Evolutionary conservation across 92 coral and sea anemone species (phyloP).

Genomic region (Siderastrea siderea): DNA sequence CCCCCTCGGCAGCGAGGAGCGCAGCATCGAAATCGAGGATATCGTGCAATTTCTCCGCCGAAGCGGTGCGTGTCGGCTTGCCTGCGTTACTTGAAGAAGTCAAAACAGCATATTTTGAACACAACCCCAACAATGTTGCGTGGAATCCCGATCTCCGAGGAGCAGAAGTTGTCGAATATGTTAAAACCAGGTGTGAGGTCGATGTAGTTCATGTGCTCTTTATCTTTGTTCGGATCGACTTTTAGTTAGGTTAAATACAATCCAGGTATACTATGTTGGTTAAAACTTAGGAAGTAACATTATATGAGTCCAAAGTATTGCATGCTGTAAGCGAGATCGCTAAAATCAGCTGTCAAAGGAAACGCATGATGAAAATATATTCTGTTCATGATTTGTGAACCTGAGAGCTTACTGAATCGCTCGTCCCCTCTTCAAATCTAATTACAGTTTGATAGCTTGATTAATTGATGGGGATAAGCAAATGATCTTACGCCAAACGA

Average conservation of each 20-base stretch:
- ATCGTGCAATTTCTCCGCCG: constrained; percentile 77
- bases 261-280: neutral
- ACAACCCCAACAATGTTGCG: constrained; percentile 67
- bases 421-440: neutral
- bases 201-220: constrained; percentile 7
- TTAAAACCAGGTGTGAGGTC: constrained; percentile 30
- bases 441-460: neutral
- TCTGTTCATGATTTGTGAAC: neutral
- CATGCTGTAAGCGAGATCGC: neutral
- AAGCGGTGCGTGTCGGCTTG: constrained; percentile 85
- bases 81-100: constrained; percentile 74
- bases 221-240: neutral
- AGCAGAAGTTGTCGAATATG: constrained; percentile 35
- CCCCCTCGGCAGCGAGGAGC: neutral
- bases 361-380: neutral
- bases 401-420: neutral
- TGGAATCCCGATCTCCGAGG: constrained; percentile 72
- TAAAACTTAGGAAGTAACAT: too few species aligned
- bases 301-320: neutral
- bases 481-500: neutral
- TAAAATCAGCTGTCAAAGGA: neutral
- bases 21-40: neutral
- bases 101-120: constrained; percentile 61
- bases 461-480: neutral
- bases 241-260: neutral